Evolutionary conservation across 2,888 invertebrate genomes (phyloP).

Genomic region (Vannuccia rotundouncinata): DNA sequence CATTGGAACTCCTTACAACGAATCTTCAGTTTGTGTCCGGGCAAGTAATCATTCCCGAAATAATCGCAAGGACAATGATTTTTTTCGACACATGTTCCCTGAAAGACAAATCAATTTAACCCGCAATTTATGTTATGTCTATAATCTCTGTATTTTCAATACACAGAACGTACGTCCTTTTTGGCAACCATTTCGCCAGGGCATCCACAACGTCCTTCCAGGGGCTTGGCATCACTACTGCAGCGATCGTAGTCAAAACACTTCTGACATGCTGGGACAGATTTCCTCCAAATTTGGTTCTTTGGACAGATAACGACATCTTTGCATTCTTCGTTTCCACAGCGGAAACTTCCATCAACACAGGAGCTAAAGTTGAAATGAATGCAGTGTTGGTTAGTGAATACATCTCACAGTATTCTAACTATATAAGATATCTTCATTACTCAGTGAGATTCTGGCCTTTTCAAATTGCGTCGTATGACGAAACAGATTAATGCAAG

Average conservation of each 20-base stretch:
- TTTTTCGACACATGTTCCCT: constrained; percentile 45
- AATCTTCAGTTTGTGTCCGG: constrained; percentile 64
- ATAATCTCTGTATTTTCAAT: neutral
- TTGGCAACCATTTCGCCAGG: constrained; percentile 29
- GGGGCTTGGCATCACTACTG: neutral
- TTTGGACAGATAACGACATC: constrained; percentile 62
- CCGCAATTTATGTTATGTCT: neutral
- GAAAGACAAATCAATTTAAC: neutral
- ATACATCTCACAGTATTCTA: no score
- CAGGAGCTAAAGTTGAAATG: constrained; percentile 40
- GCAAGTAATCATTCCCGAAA: constrained; percentile 62
- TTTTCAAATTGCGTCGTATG: no score
- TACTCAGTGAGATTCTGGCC: no score
- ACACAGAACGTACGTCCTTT: constrained; percentile 18
- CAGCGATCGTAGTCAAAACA: constrained; percentile 35
- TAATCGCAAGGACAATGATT: constrained; percentile 47
- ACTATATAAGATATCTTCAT: no score
- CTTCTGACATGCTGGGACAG: constrained; percentile 36
- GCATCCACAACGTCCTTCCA: constrained; percentile 32
- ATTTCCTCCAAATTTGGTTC: constrained; percentile 62
- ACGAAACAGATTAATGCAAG: no score
- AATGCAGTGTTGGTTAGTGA: no score
- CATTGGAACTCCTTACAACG: constrained; percentile 32
- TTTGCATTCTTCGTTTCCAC: constrained; percentile 42
- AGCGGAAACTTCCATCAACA: constrained; percentile 43